These are phyloP conservation scores for Archaeoteleia sp. DNA, from an alignment of 2,888 invertebrate genomes.

Conservation along the genomic window DNA sequence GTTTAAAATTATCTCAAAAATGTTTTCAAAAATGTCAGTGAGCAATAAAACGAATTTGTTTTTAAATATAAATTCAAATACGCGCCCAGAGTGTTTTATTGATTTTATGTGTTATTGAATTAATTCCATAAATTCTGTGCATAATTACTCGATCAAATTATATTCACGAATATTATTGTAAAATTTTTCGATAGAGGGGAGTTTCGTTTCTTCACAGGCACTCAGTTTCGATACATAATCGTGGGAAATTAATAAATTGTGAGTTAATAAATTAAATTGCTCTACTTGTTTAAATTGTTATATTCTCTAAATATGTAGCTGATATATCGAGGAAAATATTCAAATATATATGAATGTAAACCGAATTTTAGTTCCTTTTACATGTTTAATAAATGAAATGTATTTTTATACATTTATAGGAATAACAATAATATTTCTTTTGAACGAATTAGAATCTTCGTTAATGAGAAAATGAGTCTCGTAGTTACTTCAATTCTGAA, in stretches of 20 bases:
- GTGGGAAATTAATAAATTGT: conserved; percentile 65
- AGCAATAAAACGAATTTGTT: conserved; percentile 8
- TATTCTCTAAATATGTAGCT: conserved; percentile 25
- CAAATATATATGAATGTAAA: conserved; percentile 32
- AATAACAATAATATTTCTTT: conserved; percentile 56
- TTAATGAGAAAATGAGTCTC: conserved; percentile 37
- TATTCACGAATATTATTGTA: conserved; percentile 54
- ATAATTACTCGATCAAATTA: conserved; percentile 52
- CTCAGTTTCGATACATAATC: conserved; percentile 56
- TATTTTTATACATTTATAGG: conserved; percentile 65
- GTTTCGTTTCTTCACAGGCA: conserved; percentile 52
- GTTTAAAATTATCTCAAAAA: neutral
- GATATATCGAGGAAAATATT: conserved; percentile 16
- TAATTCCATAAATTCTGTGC: conserved; percentile 56
- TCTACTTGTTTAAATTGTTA: conserved; percentile 5
- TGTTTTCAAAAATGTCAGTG: conserved; percentile 13
- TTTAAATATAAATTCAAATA: conserved; percentile 29
- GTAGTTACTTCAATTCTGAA: conserved; percentile 56
- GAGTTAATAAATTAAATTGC: conserved; percentile 20
- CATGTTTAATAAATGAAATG: conserved; percentile 46
- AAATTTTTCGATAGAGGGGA: conserved; percentile 54
- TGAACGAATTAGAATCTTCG: conserved; percentile 31
- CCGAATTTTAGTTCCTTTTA: conserved; percentile 19
- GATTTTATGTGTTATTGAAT: no score
- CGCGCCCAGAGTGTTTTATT: conserved; percentile 13